These are phyloP conservation scores for Dendroctonus valens DNA, from an alignment of 1,140 invertebrate genomes.

Conservation along the genomic window DNA sequence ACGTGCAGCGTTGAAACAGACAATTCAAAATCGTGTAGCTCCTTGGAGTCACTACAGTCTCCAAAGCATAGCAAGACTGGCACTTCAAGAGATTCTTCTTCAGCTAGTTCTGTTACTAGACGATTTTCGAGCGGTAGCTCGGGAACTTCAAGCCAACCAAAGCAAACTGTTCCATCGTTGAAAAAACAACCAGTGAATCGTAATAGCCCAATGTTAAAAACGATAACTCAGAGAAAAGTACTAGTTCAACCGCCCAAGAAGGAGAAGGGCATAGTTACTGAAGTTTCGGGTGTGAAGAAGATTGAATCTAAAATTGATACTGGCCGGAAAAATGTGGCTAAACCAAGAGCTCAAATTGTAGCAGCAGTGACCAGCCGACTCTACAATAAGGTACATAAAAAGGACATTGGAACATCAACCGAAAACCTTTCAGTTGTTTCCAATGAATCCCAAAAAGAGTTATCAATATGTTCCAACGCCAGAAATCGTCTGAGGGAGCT, in stretches of 20 bases:
- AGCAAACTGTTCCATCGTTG: constrained; percentile 29
- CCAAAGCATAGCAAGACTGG: constrained; percentile 19
- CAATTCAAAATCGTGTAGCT: constrained; percentile 33
- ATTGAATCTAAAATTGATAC: constrained; percentile 31
- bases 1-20: constrained; percentile 31
- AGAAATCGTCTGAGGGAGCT: constrained; percentile 56
- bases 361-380: constrained; percentile 67
- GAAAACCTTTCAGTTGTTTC: constrained; percentile 46
- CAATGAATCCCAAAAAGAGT: constrained; percentile 49
- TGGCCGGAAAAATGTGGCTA: constrained; percentile 26
- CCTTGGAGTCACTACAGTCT: constrained; percentile 39
- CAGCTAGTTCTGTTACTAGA: constrained; percentile 9
- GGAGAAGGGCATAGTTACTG: constrained; percentile 25
- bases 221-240: constrained; percentile 27
- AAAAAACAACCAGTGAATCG: constrained; percentile 36
- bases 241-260: constrained; percentile 3
- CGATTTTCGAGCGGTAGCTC: constrained; percentile 13
- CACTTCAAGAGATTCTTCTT: constrained; percentile 4
- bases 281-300: constrained; percentile 18
- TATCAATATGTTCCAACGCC: constrained; percentile 58
- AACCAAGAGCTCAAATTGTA: constrained; percentile 61
- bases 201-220: constrained; percentile 27
- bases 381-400: constrained; percentile 61
- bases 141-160: constrained; percentile 7
- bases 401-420: constrained; percentile 54